Percentiles rank a stretch among this genome's conserved stretches.
phyloP scores from a whole-genome alignment of 2,888 invertebrate genomes.

The Kryphioiulus occultus region DNA sequence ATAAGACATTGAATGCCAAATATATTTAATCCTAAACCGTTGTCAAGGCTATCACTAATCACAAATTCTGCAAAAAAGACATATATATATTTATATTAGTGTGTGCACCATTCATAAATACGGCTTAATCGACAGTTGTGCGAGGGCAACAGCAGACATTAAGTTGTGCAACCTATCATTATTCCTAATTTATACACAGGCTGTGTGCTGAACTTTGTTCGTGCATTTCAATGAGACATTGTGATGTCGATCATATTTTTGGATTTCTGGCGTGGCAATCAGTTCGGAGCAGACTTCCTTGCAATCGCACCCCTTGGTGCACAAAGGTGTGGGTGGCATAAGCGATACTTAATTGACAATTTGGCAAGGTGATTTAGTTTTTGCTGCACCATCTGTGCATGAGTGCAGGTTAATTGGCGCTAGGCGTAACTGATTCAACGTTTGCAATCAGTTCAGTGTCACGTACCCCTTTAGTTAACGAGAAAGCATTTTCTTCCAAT shows the following conservation, averaged over 20 bases:
- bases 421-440: not conserved
- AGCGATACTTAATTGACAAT: not conserved
- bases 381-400: not conserved
- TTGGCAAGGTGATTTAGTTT: not conserved
- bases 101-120: too few relatives aligned
- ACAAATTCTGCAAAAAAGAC: too few relatives aligned
- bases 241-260: not conserved
- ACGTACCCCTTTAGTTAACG: not conserved
- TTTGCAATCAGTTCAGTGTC: not conserved
- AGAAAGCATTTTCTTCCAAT: not conserved
- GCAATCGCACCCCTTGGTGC: not conserved
- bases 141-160: too few relatives aligned
- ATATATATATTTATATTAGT: too few relatives aligned
- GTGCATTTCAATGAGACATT: too few relatives aligned
- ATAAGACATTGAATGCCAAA: too few relatives aligned
- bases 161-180: too few relatives aligned
- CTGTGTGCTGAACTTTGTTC: too few relatives aligned
- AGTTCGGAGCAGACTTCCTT: not conserved
- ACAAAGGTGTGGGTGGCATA: not conserved
- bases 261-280: not conserved
- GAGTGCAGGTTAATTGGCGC: not conserved
- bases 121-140: too few relatives aligned
- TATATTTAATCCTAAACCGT: too few relatives aligned
- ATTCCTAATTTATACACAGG: too few relatives aligned
- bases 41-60: too few relatives aligned